phyloP scores from a whole-genome alignment of 2,888 invertebrate species.

The Nomada fucata region DNA sequence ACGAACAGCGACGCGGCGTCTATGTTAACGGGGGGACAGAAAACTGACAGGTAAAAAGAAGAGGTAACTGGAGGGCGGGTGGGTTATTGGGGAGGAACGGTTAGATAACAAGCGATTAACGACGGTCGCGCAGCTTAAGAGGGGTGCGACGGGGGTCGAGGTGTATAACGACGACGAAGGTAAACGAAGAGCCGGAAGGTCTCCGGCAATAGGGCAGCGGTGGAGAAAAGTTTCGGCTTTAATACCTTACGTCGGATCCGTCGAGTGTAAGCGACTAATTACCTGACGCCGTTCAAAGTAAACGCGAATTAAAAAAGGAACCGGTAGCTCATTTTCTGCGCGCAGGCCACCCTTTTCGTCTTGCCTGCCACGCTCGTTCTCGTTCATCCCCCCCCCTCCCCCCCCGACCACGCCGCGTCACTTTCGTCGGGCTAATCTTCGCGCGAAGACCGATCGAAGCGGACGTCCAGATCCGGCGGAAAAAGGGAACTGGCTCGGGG shows the following conservation, averaged over 20 bases:
- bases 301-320: constrained; percentile 82
- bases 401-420: constrained; percentile 19
- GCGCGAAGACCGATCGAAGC: constrained; percentile 55
- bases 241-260: constrained; percentile 77
- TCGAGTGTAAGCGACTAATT: constrained; percentile 80
- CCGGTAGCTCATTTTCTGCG: constrained; percentile 75
- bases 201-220: constrained; percentile 57
- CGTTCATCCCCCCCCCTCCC: neutral
- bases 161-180: constrained; percentile 72
- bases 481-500: neutral
- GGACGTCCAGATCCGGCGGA: constrained; percentile 32
- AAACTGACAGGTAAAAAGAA: constrained; percentile 1
- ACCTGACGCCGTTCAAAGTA: constrained; percentile 82
- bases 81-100: constrained; percentile 62
- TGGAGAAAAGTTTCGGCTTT: constrained; percentile 65
- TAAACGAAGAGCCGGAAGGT: constrained; percentile 68
- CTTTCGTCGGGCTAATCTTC: constrained; percentile 44
- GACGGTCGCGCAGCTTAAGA: constrained; percentile 74
- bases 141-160: constrained; percentile 40
- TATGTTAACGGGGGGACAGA: constrained; percentile 47
- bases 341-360: constrained; percentile 53
- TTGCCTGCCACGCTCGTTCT: neutral
- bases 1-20: constrained; percentile 42
- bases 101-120: constrained; percentile 82
- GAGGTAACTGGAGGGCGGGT: neutral